Evolutionary conservation across 2,113 vertebrate genomes (phyloP).

Genomic region (Leptocoma aspasia): DNA sequence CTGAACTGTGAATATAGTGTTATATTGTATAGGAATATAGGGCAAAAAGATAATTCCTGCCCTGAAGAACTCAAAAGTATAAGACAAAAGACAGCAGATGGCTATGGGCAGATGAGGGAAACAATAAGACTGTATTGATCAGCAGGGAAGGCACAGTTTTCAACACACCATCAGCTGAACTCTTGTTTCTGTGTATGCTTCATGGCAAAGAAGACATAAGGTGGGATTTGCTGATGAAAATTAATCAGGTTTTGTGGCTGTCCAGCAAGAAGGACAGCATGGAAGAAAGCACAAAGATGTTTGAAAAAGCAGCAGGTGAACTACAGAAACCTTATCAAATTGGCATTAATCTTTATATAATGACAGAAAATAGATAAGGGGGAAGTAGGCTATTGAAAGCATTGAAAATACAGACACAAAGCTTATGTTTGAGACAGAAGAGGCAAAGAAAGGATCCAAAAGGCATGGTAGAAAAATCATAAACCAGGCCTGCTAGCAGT

Average conservation of each 20-base stretch:
- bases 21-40: not conserved
- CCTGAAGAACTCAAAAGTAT: slow-evolving; percentile 13
- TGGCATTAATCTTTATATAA: not conserved
- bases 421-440: not conserved
- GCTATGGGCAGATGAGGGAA: slow-evolving; percentile 29
- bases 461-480: not conserved
- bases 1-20: not conserved
- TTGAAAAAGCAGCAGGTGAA: not conserved
- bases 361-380: not conserved
- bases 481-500: not conserved
- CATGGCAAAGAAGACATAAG: not conserved
- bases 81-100: slow-evolving; percentile 62
- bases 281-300: not conserved
- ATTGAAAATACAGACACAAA: not conserved
- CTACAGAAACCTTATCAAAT: not conserved
- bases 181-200: not conserved
- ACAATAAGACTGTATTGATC: slow-evolving; percentile 49
- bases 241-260: not conserved
- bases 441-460: not conserved
- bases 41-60: slow-evolving; percentile 21
- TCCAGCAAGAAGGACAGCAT: not conserved
- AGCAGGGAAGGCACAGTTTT: not conserved
- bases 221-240: not conserved
- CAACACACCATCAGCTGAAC: not conserved
- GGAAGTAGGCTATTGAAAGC: not conserved